Conservation (phyloP, 1,140 invertebrate species). For the Andrena cerasifolii region DNA sequence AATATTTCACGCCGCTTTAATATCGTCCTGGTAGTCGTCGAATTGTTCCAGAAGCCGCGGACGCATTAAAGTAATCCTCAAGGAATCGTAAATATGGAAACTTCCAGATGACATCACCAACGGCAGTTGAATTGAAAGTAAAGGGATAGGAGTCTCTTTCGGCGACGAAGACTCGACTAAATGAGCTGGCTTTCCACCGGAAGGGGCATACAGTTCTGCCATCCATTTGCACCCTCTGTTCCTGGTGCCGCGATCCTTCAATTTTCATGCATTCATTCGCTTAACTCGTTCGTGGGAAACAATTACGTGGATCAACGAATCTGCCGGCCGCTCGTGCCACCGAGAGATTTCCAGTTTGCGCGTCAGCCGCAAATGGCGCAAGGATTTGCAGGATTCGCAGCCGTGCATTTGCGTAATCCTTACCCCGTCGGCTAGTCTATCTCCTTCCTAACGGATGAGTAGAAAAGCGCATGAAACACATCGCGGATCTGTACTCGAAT, state of each 20-base stretch:
- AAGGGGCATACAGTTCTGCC: neutral
- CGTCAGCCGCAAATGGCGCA: constrained; percentile 17
- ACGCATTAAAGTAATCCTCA: no score
- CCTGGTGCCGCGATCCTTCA: neutral
- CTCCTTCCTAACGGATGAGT: neutral
- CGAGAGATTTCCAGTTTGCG: constrained; percentile 43
- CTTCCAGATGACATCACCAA: no score
- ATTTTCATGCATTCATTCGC: constrained; percentile 20
- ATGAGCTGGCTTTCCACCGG: neutral
- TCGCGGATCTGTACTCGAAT: neutral
- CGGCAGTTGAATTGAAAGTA: no score
- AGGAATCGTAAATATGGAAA: no score
- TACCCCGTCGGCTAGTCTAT: constrained; percentile 5
- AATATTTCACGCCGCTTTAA: no score
- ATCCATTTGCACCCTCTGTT: neutral
- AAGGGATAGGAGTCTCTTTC: no score
- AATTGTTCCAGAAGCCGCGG: no score
- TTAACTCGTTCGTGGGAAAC: constrained; percentile 14
- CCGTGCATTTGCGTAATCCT: constrained; percentile 55
- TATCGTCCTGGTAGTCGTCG: no score
- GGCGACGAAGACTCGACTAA: no score
- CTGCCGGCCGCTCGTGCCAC: neutral
- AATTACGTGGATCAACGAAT: constrained; percentile 46
- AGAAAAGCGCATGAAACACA: neutral
- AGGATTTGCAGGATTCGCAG: constrained; percentile 52